Evolutionary conservation across 2,888 invertebrate genomes (phyloP).

Genomic region (Agonopterix alstromeriana): DNA sequence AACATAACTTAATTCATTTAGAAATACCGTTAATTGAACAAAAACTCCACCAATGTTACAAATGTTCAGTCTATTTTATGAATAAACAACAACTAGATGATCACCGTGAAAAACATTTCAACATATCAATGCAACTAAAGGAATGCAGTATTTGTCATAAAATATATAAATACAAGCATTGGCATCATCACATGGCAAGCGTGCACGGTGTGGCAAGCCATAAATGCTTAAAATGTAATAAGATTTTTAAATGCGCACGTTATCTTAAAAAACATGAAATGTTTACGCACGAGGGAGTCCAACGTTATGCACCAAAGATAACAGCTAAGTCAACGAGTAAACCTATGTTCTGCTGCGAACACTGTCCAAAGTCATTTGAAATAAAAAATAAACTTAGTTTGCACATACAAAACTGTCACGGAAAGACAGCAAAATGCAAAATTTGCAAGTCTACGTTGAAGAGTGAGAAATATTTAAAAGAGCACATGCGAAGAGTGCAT

Average conservation of each 20-base stretch:
- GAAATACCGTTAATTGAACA: slow-evolving; percentile 12
- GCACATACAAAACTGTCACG: slow-evolving; percentile 23
- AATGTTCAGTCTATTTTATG: slow-evolving; percentile 5
- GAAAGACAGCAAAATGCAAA: slow-evolving; percentile 12
- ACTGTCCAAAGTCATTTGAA: slow-evolving; percentile 16
- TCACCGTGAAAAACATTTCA: not conserved
- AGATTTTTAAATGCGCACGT: slow-evolving; percentile 15
- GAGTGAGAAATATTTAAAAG: slow-evolving; percentile 16
- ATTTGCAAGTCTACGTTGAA: slow-evolving; percentile 25
- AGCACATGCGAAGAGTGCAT: slow-evolving; percentile 25
- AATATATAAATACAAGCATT: slow-evolving; percentile 14
- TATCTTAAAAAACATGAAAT: slow-evolving; percentile 15
- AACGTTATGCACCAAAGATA: not conserved
- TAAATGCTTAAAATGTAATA: slow-evolving; percentile 7
- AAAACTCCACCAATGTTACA: slow-evolving; percentile 13
- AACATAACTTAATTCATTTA: slow-evolving; percentile 21
- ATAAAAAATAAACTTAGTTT: slow-evolving; percentile 9
- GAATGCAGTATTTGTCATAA: slow-evolving; percentile 15
- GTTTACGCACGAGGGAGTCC: not conserved
- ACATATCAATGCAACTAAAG: not conserved
- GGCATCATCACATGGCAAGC: slow-evolving; percentile 18
- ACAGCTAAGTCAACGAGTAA: not conserved
- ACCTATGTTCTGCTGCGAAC: slow-evolving; percentile 10
- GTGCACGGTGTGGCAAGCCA: not conserved
- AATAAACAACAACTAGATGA: not conserved